phyloP scores from a whole-genome alignment of 1,140 invertebrate genomes.

The silkworm (Bombyx mori) region DNA sequence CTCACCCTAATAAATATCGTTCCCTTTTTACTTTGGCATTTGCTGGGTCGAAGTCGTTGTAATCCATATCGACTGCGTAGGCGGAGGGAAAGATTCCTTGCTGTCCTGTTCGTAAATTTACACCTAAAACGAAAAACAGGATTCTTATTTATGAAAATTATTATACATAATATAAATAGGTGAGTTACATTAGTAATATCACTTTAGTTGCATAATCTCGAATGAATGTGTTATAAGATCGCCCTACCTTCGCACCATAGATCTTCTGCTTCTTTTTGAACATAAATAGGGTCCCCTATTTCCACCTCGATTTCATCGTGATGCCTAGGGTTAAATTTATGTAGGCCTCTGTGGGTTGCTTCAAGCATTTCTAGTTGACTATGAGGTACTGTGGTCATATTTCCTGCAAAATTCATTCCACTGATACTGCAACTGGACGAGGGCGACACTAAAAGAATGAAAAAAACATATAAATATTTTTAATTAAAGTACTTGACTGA shows the following conservation, averaged over 20 bases:
- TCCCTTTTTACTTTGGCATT: slow-evolving; percentile 88
- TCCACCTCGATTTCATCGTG: slow-evolving; percentile 96
- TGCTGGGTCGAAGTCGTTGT: slow-evolving; percentile 92
- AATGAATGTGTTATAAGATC: too few species aligned
- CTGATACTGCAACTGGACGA: slow-evolving; percentile 69
- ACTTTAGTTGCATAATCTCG: too few species aligned
- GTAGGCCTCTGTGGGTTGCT: slow-evolving; percentile 94
- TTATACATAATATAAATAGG: too few species aligned
- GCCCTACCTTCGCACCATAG: slow-evolving; percentile 93
- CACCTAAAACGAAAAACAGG: slow-evolving; percentile 73
- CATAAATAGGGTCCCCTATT: slow-evolving; percentile 97
- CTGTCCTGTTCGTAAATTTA: slow-evolving; percentile 92
- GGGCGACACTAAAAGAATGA: slow-evolving; percentile 51
- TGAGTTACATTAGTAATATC: too few species aligned
- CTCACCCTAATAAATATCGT: slow-evolving; percentile 86
- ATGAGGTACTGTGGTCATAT: slow-evolving; percentile 78
- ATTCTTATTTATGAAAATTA: not conserved
- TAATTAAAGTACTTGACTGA: not conserved
- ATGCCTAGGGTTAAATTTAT: slow-evolving; percentile 95
- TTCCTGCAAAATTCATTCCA: slow-evolving; percentile 65
- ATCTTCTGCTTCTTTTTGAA: slow-evolving; percentile 96
- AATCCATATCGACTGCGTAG: slow-evolving; percentile 96
- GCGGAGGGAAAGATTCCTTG: slow-evolving; percentile 97
- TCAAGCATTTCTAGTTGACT: slow-evolving; percentile 90
- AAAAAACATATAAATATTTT: slow-evolving; percentile 1